Conservation (phyloP, 2,113 vertebrate genomes). For the Percopsis transmontana region DNA sequence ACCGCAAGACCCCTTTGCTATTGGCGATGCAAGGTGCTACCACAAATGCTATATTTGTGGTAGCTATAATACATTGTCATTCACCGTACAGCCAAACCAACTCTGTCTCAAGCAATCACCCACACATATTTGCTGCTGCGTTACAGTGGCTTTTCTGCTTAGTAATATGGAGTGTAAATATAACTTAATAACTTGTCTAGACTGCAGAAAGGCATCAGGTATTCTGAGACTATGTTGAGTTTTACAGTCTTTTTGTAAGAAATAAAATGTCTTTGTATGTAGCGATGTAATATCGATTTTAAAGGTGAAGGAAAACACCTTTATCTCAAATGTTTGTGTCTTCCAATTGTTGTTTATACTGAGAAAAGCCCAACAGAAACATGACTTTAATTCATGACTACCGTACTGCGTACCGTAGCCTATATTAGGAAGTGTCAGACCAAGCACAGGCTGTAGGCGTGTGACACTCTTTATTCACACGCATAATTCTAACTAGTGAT, state of each 20-base stretch:
- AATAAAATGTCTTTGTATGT: no score
- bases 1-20: slow-evolving; percentile 38
- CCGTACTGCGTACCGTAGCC: no score
- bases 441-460: background rate
- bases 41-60: slow-evolving; percentile 54
- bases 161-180: slow-evolving; percentile 38
- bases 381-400: no score
- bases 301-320: no score
- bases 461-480: slow-evolving; percentile 27
- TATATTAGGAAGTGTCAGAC: background rate
- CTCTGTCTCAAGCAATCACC: slow-evolving; percentile 16
- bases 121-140: slow-evolving; percentile 22
- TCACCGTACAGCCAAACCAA: slow-evolving; percentile 59
- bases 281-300: no score
- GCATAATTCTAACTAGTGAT: slow-evolving; percentile 34
- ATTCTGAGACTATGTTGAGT: slow-evolving; percentile 22
- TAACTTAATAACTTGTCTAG: slow-evolving; percentile 45
- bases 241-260: slow-evolving; percentile 51
- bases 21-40: slow-evolving; percentile 39
- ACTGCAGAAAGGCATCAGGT: slow-evolving; percentile 37
- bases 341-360: no score
- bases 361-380: no score
- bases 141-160: slow-evolving; percentile 18
- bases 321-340: no score
- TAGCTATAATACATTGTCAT: slow-evolving; percentile 66